Evolutionary conservation across 2,113 vertebrate genomes (phyloP).

Genomic region (Perca fluviatilis): DNA sequence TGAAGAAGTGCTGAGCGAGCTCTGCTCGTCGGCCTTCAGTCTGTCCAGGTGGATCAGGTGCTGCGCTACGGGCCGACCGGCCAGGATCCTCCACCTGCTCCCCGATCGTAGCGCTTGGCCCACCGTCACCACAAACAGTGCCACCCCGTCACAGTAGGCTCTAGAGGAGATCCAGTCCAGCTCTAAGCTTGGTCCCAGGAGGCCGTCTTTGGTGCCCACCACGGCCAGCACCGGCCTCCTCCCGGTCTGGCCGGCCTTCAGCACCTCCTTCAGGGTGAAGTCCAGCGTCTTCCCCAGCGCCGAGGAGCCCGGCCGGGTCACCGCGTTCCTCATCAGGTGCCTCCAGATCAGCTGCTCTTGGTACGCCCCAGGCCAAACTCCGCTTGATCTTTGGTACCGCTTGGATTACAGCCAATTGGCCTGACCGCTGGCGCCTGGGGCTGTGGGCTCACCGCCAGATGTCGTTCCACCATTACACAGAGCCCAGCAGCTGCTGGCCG

Average conservation of each 20-base stretch:
- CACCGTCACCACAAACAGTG: slow-evolving; percentile 86
- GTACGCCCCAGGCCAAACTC: slow-evolving; percentile 85
- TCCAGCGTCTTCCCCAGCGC: slow-evolving; percentile 85
- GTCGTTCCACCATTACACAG: slow-evolving; percentile 83
- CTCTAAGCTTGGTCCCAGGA: slow-evolving; percentile 78
- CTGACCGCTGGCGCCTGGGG: not conserved
- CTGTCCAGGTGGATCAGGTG: slow-evolving; percentile 84
- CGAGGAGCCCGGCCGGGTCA: slow-evolving; percentile 73
- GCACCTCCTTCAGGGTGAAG: slow-evolving; percentile 80
- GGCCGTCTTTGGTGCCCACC: slow-evolving; percentile 84
- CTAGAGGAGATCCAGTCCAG: slow-evolving; percentile 76
- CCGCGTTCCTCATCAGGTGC: slow-evolving; percentile 75
- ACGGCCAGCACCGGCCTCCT: slow-evolving; percentile 84
- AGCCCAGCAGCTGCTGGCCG: slow-evolving; percentile 81
- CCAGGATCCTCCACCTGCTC: slow-evolving; percentile 81
- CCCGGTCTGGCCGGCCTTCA: slow-evolving; percentile 75
- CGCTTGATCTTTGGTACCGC: slow-evolving; percentile 23
- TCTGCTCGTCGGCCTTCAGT: slow-evolving; percentile 73
- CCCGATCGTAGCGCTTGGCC: slow-evolving; percentile 74
- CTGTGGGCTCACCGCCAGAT: slow-evolving; percentile 81
- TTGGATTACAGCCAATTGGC: slow-evolving; percentile 86
- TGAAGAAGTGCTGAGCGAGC: slow-evolving; percentile 82
- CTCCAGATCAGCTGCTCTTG: slow-evolving; percentile 80
- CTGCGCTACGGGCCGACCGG: slow-evolving; percentile 84
- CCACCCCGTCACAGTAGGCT: slow-evolving; percentile 89